Percentiles rank a stretch among this genome's conserved stretches.
Evolutionary conservation across 2,888 invertebrate genomes (phyloP).

Genomic region (Desoria tigrina): DNA sequence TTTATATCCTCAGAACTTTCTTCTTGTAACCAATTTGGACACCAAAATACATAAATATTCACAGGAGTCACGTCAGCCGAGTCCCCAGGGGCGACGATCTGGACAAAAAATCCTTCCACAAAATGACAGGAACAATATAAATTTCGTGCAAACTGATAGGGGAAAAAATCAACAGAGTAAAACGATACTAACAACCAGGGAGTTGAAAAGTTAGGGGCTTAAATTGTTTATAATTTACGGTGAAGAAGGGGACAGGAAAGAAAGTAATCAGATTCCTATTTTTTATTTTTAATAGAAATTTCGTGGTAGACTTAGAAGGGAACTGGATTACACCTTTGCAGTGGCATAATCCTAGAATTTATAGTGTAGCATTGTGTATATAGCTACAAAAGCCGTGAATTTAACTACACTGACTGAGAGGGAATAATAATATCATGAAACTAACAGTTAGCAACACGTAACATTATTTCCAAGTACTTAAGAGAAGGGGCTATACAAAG

Average conservation of each 20-base stretch:
- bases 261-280: background rate
- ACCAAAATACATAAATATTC: constrained; percentile 46
- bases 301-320: no score
- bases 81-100: constrained; percentile 15
- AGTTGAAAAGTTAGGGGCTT: background rate
- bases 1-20: background rate
- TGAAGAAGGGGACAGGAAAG: background rate
- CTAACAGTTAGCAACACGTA: no score
- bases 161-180: background rate
- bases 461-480: no score
- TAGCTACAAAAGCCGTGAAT: no score
- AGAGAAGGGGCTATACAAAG: no score
- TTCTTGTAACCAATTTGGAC: constrained; percentile 27
- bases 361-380: no score
- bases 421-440: no score
- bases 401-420: no score
- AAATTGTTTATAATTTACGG: background rate
- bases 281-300: no score
- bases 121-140: constrained; percentile 14
- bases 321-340: no score
- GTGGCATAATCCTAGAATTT: no score
- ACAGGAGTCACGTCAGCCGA: constrained; percentile 27
- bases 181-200: background rate
- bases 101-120: background rate
- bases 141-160: background rate